These are phyloP conservation scores for Drosophila sechellia DNA, from an alignment of 1,140 invertebrate species.

Conservation along the genomic window DNA sequence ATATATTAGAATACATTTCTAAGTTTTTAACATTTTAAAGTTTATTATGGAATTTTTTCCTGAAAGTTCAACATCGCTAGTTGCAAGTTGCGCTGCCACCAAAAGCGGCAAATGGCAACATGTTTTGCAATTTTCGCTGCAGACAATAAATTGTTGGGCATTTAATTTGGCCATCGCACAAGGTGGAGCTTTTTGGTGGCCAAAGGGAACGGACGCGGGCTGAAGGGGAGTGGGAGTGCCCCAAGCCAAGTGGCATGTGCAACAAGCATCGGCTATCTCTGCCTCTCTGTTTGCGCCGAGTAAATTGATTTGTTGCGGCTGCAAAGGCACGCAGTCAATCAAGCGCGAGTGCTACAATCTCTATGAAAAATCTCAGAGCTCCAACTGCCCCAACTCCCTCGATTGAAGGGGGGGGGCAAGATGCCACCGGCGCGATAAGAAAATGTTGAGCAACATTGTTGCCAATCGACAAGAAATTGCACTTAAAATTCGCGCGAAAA, in stretches of 20 bases:
- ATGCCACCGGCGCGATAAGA: constrained; percentile 64
- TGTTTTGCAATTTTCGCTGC: constrained; percentile 72
- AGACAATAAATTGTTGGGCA: constrained; percentile 72
- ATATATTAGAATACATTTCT: too few species aligned
- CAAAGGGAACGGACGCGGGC: neutral
- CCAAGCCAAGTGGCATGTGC: constrained; percentile 12
- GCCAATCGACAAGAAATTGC: constrained; percentile 72
- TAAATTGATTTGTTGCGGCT: constrained; percentile 82
- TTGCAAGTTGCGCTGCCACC: constrained; percentile 27
- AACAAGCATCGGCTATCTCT: constrained; percentile 37
- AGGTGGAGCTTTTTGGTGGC: constrained; percentile 28
- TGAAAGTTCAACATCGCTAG: constrained; percentile 13
- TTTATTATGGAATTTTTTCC: neutral
- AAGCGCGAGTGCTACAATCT: constrained; percentile 65
- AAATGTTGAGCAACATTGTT: constrained; percentile 66
- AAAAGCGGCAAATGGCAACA: constrained; percentile 61
- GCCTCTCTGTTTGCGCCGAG: constrained; percentile 40
- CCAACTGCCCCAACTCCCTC: constrained; percentile 10
- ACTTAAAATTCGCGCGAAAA: constrained; percentile 74
- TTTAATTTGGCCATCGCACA: constrained; percentile 67
- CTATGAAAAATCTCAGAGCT: constrained; percentile 19
- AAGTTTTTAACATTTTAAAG: too few species aligned
- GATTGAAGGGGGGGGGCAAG: constrained; percentile 7
- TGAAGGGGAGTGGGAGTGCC: constrained; percentile 35
- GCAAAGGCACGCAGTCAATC: constrained; percentile 74